Evolutionary conservation across 2,797 vertebrate species (phyloP), one percentile per base, ranked within the genome.

Genomic region (Pelochelys cantorii): DNA sequence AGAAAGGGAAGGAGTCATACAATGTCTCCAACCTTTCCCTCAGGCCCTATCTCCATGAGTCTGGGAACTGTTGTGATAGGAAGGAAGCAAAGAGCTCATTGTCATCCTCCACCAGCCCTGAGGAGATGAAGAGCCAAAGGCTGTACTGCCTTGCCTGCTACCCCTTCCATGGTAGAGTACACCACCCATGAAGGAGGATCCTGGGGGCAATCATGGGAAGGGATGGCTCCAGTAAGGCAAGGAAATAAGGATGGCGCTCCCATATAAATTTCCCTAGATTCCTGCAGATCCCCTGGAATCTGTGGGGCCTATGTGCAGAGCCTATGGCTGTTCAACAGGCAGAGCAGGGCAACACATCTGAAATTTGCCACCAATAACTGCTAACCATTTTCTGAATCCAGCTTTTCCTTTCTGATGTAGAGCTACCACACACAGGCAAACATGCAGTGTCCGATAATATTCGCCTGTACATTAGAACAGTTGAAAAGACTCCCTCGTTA

Each of bases 1-100:
- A 84, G 85, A 81, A 8, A 59, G 5, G 0, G 3, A 0, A 15
- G 4, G 18, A 81, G n/a, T 68, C 85, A 53, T 0, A 54, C 5
- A 29, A 31, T 1, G 4, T 74, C 60, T 60, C 60, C 62, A 62
- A 62, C 60, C 60, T 7, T 62, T 62, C 29, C 29, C 14, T 14
- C 60, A n/a, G 31, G 62, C 54, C 53, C 52, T 42, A 7, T 42
- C 23, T 74, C 37, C 71, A 6, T 22, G 23, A 18, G 20, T 74
- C 18, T 74, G 71, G 37, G 12, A 37, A 74, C 22, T 7, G 4
- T 12, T 74, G 37, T 25, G 62, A 65, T 65, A 65, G 31, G 62
- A 25, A 12, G 22, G 22, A 23, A 42, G 37, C 71, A 37, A 23
- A 22, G 11, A 25, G 20, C 23, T 23, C 37, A 74, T 22, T 20